These are phyloP conservation scores for Oriolus oriolus DNA, from an alignment of 2,113 vertebrate genomes.

Conservation along the genomic window DNA sequence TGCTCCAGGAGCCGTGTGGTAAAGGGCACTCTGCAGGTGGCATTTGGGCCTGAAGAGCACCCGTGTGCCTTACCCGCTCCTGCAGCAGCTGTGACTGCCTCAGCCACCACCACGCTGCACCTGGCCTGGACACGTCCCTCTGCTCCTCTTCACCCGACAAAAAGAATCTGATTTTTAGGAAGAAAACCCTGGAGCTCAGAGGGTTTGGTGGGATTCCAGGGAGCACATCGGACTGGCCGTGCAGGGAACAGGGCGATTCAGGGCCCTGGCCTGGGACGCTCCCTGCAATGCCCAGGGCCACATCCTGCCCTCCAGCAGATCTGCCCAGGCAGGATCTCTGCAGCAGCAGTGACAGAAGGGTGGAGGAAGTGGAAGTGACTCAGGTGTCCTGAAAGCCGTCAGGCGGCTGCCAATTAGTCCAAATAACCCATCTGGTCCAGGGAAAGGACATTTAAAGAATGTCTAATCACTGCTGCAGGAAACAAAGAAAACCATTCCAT, in stretches of 20 bases:
- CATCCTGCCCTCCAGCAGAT: neutral
- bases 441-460: neutral
- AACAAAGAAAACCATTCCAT: neutral
- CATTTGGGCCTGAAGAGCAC: neutral
- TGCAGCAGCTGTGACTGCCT: neutral
- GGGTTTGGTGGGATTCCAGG: neutral
- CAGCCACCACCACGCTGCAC: neutral
- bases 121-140: neutral
- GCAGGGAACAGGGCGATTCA: neutral
- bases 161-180: neutral
- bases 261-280: neutral
- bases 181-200: neutral
- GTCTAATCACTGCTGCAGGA: neutral
- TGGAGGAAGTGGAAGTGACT: conserved; percentile 8
- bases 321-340: neutral
- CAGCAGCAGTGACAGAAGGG: conserved; percentile 11
- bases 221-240: rapidly evolving
- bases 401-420: neutral
- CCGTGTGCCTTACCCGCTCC: neutral
- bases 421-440: conserved; percentile 34
- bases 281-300: neutral
- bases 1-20: rapidly evolving
- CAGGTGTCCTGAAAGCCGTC: neutral
- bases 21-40: neutral
- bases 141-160: neutral